Conservation (phyloP, 2,888 invertebrate genomes). For the Steromphala cineraria region DNA sequence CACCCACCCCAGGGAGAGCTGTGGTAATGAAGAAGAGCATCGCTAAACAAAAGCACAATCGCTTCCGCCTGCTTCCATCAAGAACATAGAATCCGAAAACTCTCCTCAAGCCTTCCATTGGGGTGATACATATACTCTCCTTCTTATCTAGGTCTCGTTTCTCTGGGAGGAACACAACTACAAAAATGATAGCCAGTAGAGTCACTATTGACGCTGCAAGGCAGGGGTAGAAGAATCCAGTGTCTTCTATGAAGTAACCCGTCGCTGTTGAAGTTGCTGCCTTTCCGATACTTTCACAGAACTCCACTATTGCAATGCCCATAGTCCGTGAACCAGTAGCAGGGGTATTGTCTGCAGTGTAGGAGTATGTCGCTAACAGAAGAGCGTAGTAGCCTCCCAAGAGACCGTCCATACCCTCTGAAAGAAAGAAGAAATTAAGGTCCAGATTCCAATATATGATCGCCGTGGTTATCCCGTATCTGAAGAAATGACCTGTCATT, state of each 20-base stretch:
- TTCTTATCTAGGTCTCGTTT: background rate
- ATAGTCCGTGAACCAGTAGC: constrained; percentile 23
- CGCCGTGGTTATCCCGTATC: background rate
- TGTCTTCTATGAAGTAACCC: constrained; percentile 35
- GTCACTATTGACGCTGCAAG: background rate
- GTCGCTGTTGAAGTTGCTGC: constrained; percentile 27
- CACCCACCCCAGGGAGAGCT: background rate
- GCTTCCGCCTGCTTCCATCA: background rate
- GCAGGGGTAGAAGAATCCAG: background rate
- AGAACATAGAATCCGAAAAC: background rate
- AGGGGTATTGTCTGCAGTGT: constrained; percentile 20
- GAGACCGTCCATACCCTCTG: constrained; percentile 21
- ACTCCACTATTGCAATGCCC: constrained; percentile 33
- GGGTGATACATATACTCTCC: background rate
- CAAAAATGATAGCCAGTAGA: background rate
- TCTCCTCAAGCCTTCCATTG: background rate
- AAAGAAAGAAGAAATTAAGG: constrained; percentile 14
- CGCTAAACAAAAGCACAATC: constrained; percentile 26
- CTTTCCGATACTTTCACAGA: constrained; percentile 24
- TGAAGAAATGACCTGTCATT: background rate
- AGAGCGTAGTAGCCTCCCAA: constrained; percentile 16
- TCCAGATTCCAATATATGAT: constrained; percentile 21
- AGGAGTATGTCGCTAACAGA: background rate
- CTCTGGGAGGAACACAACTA: background rate
- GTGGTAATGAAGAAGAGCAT: constrained; percentile 27